Percentiles rank a stretch among this genome's conserved stretches.
phyloP scores from a whole-genome alignment of 2,888 invertebrate species.

The Microplitis manilae region DNA sequence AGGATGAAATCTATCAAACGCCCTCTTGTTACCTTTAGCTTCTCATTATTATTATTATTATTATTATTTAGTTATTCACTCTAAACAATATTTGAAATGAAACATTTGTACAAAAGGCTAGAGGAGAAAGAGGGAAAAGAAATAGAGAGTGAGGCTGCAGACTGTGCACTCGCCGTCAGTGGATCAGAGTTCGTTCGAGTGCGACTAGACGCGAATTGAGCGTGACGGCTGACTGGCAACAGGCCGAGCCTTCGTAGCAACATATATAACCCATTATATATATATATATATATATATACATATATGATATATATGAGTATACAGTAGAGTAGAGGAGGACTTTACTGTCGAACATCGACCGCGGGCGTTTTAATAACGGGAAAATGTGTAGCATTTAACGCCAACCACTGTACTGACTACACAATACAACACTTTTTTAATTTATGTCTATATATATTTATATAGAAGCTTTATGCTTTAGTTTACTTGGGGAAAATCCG shows the following conservation, averaged over 20 bases:
- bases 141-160: not conserved
- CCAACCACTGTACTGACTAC: conserved; percentile 2
- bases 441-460: not conserved
- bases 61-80: too few species aligned
- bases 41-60: too few species aligned
- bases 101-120: not conserved
- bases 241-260: conserved; percentile 22
- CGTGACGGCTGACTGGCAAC: conserved; percentile 32
- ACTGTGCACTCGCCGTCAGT: not conserved
- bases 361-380: conserved; percentile 51
- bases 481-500: conserved; percentile 53
- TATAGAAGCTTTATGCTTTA: conserved; percentile 21
- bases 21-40: not conserved
- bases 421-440: not conserved
- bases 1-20: not conserved
- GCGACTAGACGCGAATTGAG: conserved; percentile 24
- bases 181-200: conserved; percentile 11
- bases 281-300: not conserved
- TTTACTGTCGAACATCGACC: conserved; percentile 32
- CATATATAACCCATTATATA: not conserved
- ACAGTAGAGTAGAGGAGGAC: conserved; percentile 5
- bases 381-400: conserved; percentile 51
- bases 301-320: not conserved
- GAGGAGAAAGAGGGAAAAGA: not conserved
- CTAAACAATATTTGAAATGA: not conserved